Evolutionary conservation across 2,888 invertebrate genomes (phyloP).

Genomic region (Caenorhabditis uteleia): DNA sequence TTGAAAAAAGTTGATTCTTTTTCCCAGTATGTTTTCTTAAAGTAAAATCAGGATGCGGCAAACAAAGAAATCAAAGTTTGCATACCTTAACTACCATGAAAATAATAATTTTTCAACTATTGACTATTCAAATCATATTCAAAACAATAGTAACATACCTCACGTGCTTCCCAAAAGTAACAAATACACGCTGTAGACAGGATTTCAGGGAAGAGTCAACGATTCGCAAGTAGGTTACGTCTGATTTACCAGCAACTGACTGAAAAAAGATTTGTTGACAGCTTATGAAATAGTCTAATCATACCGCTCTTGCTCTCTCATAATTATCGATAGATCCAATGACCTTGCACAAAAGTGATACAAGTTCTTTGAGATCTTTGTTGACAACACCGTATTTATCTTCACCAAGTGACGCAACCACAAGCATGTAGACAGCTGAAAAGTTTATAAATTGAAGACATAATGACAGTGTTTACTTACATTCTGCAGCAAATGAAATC

Average conservation of each 20-base stretch:
- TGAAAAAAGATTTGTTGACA: constrained; percentile 12
- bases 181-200: constrained; percentile 28
- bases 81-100: too few relatives aligned
- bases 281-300: constrained; percentile 3
- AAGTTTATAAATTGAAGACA: neutral
- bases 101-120: too few relatives aligned
- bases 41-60: too few relatives aligned
- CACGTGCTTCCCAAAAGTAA: constrained; percentile 27
- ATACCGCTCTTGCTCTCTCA: constrained; percentile 44
- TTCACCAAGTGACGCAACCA: constrained; percentile 45
- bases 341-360: constrained; percentile 26
- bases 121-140: too few relatives aligned
- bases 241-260: constrained; percentile 39
- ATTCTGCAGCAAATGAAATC: constrained; percentile 28
- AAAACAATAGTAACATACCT: constrained; percentile 5
- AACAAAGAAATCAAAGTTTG: too few relatives aligned
- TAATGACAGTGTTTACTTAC: constrained; percentile 1
- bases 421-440: constrained; percentile 47
- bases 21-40: too few relatives aligned
- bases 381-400: constrained; percentile 57
- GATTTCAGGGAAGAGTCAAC: constrained; percentile 28
- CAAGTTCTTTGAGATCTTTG: constrained; percentile 35
- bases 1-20: too few relatives aligned
- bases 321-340: constrained; percentile 40
- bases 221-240: constrained; percentile 27